A percentile compares a stretch with the other conserved stretches of the same genome.
phyloP scores from a whole-genome alignment of 2,113 vertebrate genomes.

The Crypturellus undulatus region DNA sequence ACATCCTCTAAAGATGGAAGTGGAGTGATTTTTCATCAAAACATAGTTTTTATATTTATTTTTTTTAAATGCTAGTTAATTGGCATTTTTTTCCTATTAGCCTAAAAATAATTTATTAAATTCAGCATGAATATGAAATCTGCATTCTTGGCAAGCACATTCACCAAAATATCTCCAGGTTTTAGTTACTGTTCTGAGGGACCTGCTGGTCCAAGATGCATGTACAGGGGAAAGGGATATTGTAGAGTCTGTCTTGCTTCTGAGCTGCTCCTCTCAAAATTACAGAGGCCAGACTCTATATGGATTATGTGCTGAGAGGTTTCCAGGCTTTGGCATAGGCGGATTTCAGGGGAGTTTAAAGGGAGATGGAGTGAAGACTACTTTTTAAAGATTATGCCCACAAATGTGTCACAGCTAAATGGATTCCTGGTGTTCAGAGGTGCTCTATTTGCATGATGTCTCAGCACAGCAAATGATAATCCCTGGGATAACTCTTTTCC shows the following conservation, averaged over 20 bases:
- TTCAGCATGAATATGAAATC: background rate
- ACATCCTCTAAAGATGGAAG: background rate
- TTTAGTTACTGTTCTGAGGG: background rate
- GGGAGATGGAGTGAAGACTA: background rate
- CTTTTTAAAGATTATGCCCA: background rate
- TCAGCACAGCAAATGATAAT: constrained; percentile 35
- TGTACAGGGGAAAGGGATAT: background rate
- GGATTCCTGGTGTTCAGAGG: constrained; percentile 34
- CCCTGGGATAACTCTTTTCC: constrained; percentile 35
- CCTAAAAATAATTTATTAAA: background rate
- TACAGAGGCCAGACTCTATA: background rate
- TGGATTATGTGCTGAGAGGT: background rate
- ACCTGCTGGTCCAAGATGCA: background rate
- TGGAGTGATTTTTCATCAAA: background rate
- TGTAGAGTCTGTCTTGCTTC: background rate
- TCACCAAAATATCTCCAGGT: background rate
- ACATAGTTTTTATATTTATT: background rate
- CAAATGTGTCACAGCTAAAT: background rate
- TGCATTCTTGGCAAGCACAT: background rate
- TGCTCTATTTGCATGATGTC: constrained; percentile 24
- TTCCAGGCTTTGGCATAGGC: background rate
- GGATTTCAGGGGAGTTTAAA: background rate
- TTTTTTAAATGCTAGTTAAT: background rate
- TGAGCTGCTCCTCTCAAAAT: background rate
- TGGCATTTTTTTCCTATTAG: background rate